Percentiles rank a stretch among this genome's conserved stretches.
phyloP scores from a whole-genome alignment of 2,888 invertebrate genomes.

The Ormyrus nitidulus region DNA sequence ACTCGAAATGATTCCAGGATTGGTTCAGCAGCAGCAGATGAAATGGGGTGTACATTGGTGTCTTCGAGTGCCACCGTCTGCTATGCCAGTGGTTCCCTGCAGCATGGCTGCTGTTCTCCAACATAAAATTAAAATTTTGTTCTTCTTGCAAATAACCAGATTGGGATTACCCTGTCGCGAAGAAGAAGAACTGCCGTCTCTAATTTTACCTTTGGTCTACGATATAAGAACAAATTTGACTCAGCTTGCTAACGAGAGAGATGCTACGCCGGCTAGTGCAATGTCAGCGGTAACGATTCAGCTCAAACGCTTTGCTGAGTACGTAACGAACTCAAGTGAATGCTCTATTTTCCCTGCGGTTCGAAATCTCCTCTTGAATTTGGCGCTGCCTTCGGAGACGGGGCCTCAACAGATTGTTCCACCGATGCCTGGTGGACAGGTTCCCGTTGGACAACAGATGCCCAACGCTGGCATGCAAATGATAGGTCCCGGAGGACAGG shows the following conservation, averaged over 20 bases:
- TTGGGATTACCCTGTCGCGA: conserved; percentile 44
- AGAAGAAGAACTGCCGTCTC: conserved; percentile 77
- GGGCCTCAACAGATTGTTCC: conserved; percentile 76
- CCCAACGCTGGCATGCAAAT: conserved; percentile 77
- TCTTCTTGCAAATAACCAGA: conserved; percentile 89
- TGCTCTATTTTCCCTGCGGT: conserved; percentile 95
- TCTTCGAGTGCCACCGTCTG: conserved; percentile 92
- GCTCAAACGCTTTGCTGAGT: conserved; percentile 86
- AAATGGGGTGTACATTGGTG: conserved; percentile 96
- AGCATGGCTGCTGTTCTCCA: conserved; percentile 88
- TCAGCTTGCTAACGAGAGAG: conserved; percentile 86
- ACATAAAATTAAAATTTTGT: conserved; percentile 90
- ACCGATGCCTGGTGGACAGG: conserved; percentile 75
- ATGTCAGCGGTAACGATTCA: conserved; percentile 81
- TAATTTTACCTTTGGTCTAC: conserved; percentile 93
- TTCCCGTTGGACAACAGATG: conserved; percentile 78
- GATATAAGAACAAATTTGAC: conserved; percentile 91
- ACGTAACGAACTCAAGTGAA: conserved; percentile 80
- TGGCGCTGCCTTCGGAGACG: conserved; percentile 88
- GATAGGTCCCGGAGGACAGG: conserved; percentile 58
- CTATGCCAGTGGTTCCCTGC: conserved; percentile 80
- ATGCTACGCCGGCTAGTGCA: conserved; percentile 79
- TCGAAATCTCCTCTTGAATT: conserved; percentile 89
- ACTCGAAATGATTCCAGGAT: conserved; percentile 79
- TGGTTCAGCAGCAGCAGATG: conserved; percentile 80